phyloP scores from a whole-genome alignment of 53 echinoderm and acorn worm species.

The Temnopleurus reevesii region DNA sequence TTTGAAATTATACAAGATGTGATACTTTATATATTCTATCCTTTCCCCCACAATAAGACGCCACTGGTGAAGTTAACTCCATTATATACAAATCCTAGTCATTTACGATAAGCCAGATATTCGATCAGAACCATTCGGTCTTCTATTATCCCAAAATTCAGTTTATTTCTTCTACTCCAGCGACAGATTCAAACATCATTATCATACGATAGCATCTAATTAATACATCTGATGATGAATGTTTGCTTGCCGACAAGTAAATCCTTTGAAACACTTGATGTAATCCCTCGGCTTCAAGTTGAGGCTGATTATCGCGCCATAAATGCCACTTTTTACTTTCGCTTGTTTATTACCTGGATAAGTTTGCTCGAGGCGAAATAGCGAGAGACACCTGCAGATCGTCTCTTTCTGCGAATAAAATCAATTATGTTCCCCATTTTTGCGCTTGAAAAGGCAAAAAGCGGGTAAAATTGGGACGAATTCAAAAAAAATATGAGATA shows the following conservation, averaged over 20 bases:
- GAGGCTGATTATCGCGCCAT: background rate
- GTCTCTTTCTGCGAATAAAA: background rate
- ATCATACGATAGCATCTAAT: background rate
- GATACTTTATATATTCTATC: too few relatives aligned
- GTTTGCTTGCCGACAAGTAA: background rate
- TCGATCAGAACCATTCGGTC: too few relatives aligned
- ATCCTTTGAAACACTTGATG: background rate
- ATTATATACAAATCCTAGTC: too few relatives aligned
- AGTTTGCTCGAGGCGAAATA: background rate
- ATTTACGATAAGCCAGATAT: too few relatives aligned
- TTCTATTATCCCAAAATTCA: too few relatives aligned
- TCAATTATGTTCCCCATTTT: slow-evolving; percentile 23
- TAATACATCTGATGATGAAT: background rate
- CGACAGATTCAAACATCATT: background rate
- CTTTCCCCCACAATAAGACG: too few relatives aligned
- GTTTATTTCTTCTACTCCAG: too few relatives aligned
- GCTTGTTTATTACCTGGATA: background rate
- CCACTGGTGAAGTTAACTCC: too few relatives aligned
- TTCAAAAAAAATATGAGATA: background rate
- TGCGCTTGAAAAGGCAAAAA: background rate
- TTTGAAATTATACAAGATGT: too few relatives aligned
- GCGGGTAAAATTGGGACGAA: background rate
- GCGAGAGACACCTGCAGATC: background rate
- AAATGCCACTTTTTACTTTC: slow-evolving; percentile 5
- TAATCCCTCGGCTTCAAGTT: background rate